Percentiles rank a stretch among this genome's conserved stretches.
Evolutionary conservation across 2,888 invertebrate species (phyloP).

Genomic region (Linnaemya vulpina): DNA sequence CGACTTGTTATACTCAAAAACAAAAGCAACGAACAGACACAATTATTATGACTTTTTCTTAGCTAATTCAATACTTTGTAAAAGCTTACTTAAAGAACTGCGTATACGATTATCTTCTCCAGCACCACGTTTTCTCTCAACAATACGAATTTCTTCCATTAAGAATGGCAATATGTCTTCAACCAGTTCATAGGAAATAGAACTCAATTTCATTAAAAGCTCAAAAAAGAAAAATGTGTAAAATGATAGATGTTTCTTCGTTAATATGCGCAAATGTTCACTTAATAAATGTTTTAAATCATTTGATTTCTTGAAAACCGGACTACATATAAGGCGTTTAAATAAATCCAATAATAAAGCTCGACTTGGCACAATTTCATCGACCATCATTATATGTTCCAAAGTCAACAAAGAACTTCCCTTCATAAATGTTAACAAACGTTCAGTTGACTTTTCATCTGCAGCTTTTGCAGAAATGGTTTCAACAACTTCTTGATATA

Average conservation of each 20-base stretch:
- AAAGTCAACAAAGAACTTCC: conserved; percentile 77
- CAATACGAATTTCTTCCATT: conserved; percentile 77
- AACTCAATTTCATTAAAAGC: conserved; percentile 79
- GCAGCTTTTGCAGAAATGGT: conserved; percentile 55
- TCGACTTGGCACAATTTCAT: conserved; percentile 81
- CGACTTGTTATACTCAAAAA: neutral
- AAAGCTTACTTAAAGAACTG: conserved; percentile 76
- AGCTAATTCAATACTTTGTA: conserved; percentile 65
- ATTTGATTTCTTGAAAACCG: conserved; percentile 74
- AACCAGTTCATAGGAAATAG: conserved; percentile 77
- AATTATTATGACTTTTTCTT: conserved; percentile 50
- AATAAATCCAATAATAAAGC: conserved; percentile 77
- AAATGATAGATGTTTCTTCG: conserved; percentile 81
- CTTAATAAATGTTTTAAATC: conserved; percentile 75
- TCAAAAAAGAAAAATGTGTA: conserved; percentile 82
- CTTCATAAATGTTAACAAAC: conserved; percentile 77
- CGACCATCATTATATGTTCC: conserved; percentile 83
- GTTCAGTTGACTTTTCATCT: conserved; percentile 59
- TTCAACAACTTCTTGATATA: conserved; percentile 79
- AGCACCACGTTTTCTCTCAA: conserved; percentile 81
- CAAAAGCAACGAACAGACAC: neutral
- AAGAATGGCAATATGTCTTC: conserved; percentile 77
- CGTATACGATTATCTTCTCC: conserved; percentile 82
- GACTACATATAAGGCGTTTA: conserved; percentile 74
- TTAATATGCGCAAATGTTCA: conserved; percentile 77